phyloP scores from a whole-genome alignment of 2,113 vertebrate genomes.

The Hippocampus comes region DNA sequence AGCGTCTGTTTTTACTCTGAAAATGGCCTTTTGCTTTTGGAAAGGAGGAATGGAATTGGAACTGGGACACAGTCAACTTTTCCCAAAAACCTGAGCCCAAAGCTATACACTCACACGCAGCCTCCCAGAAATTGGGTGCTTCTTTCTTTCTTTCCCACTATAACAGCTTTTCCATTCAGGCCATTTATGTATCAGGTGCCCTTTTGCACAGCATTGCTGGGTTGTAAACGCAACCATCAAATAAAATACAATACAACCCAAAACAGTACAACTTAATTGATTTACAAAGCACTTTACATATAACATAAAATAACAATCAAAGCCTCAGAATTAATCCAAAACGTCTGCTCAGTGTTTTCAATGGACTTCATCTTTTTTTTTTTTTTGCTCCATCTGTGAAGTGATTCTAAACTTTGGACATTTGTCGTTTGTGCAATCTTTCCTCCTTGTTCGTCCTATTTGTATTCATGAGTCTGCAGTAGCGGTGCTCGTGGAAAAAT shows the following conservation, averaged over 20 bases:
- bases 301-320: neutral
- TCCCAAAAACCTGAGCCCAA: conserved; percentile 46
- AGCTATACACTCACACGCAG: conserved; percentile 11
- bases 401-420: too few species aligned
- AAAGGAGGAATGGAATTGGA: conserved; percentile 45
- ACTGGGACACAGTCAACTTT: conserved; percentile 48
- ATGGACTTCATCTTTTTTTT: neutral
- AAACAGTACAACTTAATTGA: too few species aligned
- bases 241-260: too few species aligned
- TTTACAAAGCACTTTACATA: too few species aligned
- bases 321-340: neutral
- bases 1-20: conserved; percentile 22
- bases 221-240: too few species aligned
- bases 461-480: too few species aligned
- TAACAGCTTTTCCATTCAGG: conserved; percentile 59
- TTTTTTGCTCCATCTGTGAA: neutral
- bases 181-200: conserved; percentile 38
- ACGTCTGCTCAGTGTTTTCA: neutral
- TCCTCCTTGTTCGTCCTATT: too few species aligned
- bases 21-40: conserved; percentile 46
- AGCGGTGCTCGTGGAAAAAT: too few species aligned
- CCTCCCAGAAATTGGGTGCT: conserved; percentile 42
- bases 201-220: neutral
- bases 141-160: conserved; percentile 46
- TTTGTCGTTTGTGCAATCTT: too few species aligned